phyloP scores from a whole-genome alignment of 2,888 invertebrate species.

The Herminia tarsipennalis region DNA sequence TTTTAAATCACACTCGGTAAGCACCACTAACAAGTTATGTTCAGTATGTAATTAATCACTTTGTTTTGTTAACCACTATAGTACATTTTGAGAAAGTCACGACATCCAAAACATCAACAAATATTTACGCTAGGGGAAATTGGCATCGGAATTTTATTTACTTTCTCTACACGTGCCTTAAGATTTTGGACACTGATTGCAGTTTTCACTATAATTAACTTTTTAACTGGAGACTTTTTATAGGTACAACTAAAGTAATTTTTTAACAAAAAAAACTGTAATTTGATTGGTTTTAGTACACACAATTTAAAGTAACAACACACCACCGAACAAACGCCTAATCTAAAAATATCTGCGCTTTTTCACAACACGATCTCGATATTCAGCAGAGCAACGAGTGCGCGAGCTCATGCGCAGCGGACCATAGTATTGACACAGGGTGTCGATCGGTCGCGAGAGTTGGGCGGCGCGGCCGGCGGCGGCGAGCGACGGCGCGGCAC shows the following conservation, averaged over 20 bases:
- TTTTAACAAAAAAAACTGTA: conserved; percentile 5
- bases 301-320: conserved; percentile 46
- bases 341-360: conserved; percentile 63
- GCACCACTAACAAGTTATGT: conserved; percentile 2
- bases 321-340: conserved; percentile 51
- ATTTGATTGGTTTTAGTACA: conserved; percentile 21
- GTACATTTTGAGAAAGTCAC: conserved; percentile 53
- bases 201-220: conserved; percentile 39
- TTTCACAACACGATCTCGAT: conserved; percentile 68
- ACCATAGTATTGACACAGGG: conserved; percentile 68
- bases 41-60: conserved; percentile 36
- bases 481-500: conserved; percentile 72
- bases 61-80: conserved; percentile 43
- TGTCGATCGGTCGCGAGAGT: conserved; percentile 59
- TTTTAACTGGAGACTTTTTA: conserved; percentile 13
- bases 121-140: conserved; percentile 60
- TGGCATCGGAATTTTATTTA: conserved; percentile 55
- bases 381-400: conserved; percentile 66
- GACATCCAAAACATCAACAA: conserved; percentile 55
- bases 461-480: conserved; percentile 65
- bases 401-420: conserved; percentile 63
- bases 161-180: conserved; percentile 64
- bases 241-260: conserved; percentile 8
- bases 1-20: neutral
- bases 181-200: conserved; percentile 50